Conservation (phyloP, 92 coral and sea anemone genomes). For the Meandrina meandrites region DNA sequence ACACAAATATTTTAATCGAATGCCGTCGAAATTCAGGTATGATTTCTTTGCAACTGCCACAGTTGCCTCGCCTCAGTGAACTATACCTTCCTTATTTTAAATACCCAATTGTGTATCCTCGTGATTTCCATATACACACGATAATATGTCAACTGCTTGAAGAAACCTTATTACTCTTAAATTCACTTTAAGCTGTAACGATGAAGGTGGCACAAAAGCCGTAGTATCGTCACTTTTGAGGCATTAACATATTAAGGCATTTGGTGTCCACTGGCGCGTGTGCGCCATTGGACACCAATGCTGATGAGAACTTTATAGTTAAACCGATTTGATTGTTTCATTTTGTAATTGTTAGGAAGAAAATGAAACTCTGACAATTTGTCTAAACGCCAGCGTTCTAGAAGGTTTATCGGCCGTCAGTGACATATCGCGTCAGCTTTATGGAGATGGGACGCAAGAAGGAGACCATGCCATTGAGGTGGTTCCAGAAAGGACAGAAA, state of each 20-base stretch:
- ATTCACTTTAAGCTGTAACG: background rate
- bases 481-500: background rate
- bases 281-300: background rate
- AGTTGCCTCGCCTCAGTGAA: background rate
- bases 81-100: background rate
- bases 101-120: background rate
- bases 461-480: background rate
- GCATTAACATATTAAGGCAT: no score
- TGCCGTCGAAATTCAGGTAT: background rate
- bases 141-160: background rate
- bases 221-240: no score
- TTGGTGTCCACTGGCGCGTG: background rate
- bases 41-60: background rate
- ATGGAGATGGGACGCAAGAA: background rate
- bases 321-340: background rate
- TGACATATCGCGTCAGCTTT: constrained; percentile 7
- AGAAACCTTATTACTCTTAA: background rate
- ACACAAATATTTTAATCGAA: background rate
- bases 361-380: background rate
- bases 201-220: background rate
- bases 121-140: background rate
- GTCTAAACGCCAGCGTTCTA: background rate
- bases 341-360: background rate
- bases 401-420: background rate
- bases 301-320: background rate